Evolutionary conservation across 2,888 invertebrate species (phyloP).

Genomic region (Eristalis pertinax): DNA sequence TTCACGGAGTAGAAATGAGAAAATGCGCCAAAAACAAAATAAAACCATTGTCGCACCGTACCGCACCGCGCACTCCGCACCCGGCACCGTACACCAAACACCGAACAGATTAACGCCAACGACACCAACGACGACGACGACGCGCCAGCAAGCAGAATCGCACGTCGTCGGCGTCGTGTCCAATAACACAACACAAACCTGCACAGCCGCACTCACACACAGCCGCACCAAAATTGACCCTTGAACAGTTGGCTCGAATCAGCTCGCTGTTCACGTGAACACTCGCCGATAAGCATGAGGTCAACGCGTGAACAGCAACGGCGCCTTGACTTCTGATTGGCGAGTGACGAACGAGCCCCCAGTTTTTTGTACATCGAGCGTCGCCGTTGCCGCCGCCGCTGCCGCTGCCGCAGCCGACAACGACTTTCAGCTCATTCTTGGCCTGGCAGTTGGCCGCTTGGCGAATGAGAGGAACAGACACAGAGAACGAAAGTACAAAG

Average conservation of each 20-base stretch:
- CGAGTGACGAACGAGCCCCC: conserved; percentile 87
- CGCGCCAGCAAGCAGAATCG: conserved; percentile 65
- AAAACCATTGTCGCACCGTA: conserved; percentile 32
- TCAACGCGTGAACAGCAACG: conserved; percentile 86
- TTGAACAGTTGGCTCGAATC: conserved; percentile 78
- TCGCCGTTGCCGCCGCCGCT: background rate
- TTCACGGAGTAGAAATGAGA: conserved; percentile 39
- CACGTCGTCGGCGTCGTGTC: conserved; percentile 34
- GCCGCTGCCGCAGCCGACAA: background rate
- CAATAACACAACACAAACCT: conserved; percentile 32
- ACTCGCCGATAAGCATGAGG: conserved; percentile 88
- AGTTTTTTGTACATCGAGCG: conserved; percentile 73
- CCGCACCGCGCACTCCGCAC: too few species aligned
- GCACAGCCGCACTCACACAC: conserved; percentile 42
- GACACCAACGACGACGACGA: conserved; percentile 10
- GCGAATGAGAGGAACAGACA: conserved; percentile 1
- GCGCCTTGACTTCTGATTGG: conserved; percentile 83
- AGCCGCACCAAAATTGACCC: conserved; percentile 44
- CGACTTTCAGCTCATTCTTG: background rate
- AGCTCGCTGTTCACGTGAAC: conserved; percentile 84
- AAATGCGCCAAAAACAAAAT: conserved; percentile 70
- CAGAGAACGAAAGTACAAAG: conserved; percentile 28
- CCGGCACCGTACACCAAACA: too few species aligned
- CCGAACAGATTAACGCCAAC: conserved; percentile 19
- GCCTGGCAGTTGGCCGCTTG: background rate